Conservation (phyloP, 2,888 invertebrate genomes). For the Ectemnius continuus region DNA sequence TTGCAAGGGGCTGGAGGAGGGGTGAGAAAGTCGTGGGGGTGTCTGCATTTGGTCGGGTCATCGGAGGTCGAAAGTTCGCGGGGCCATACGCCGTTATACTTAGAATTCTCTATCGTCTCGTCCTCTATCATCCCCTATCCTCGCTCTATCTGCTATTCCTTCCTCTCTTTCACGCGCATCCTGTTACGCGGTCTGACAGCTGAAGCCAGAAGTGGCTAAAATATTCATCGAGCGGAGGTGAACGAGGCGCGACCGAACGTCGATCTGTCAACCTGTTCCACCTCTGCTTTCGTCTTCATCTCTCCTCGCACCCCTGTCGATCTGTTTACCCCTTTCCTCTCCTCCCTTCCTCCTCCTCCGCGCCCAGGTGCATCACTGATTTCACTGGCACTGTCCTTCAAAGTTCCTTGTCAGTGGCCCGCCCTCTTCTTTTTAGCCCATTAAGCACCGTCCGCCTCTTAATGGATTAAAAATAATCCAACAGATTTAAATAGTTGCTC, state of each 20-base stretch:
- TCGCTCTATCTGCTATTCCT: conserved; percentile 28
- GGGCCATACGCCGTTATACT: conserved; percentile 68
- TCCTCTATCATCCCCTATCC: conserved; percentile 18
- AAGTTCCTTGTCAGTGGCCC: too few species aligned
- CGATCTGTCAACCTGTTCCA: conserved; percentile 75
- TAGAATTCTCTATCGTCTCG: conserved; percentile 50
- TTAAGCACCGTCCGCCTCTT: too few species aligned
- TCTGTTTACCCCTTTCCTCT: conserved; percentile 36
- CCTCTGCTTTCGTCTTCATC: conserved; percentile 8
- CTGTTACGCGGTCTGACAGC: conserved; percentile 72
- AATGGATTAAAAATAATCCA: too few species aligned
- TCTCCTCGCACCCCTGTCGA: conserved; percentile 20
- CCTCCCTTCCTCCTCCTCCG: not conserved
- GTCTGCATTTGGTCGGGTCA: conserved; percentile 68
- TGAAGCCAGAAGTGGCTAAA: conserved; percentile 73
- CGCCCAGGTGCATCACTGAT: not conserved
- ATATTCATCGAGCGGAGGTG: conserved; percentile 74
- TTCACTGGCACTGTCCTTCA: conserved; percentile 5
- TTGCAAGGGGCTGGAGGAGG: conserved; percentile 9
- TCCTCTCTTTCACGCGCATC: conserved; percentile 47
- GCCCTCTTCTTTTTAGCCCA: too few species aligned
- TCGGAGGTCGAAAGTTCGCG: conserved; percentile 78
- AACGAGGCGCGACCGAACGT: conserved; percentile 76
- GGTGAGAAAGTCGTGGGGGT: conserved; percentile 44
- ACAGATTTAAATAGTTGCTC: too few species aligned